A percentile compares a stretch with the other conserved stretches of the same genome.
These are phyloP conservation scores for Xerus inauris DNA, from an alignment of 2,113 vertebrate genomes.

Conservation along the genomic window DNA sequence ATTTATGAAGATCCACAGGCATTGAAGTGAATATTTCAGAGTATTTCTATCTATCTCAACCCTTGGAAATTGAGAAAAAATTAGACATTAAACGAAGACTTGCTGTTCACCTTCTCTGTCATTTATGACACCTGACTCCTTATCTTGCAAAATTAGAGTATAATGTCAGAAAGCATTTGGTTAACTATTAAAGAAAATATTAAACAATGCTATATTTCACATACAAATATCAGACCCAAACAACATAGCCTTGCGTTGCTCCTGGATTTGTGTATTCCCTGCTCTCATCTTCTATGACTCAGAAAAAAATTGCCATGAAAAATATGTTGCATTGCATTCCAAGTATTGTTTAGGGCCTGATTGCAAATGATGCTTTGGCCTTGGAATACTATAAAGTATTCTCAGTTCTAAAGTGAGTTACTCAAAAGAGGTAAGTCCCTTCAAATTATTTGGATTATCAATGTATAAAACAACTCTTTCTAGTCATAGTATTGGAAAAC, in stretches of 20 bases:
- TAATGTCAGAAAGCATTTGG: constrained; percentile 75
- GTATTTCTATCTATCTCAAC: constrained; percentile 40
- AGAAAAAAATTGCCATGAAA: not conserved
- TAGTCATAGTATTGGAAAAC: not conserved
- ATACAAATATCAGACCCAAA: constrained; percentile 63
- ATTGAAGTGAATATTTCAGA: constrained; percentile 65
- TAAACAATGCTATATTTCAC: constrained; percentile 61
- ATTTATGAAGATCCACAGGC: constrained; percentile 70
- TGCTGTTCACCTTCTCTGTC: constrained; percentile 58
- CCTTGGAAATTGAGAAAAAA: constrained; percentile 67
- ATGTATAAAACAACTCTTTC: constrained; percentile 28
- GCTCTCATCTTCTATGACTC: not conserved
- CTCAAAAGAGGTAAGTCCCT: constrained; percentile 34
- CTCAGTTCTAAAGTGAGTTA: constrained; percentile 35
- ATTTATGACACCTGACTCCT: constrained; percentile 69
- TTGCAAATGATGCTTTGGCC: not conserved
- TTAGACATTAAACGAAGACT: constrained; percentile 56
- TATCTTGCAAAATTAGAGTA: constrained; percentile 68
- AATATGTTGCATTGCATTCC: not conserved
- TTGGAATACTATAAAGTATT: not conserved
- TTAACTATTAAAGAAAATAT: constrained; percentile 70
- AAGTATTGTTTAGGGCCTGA: constrained; percentile 14
- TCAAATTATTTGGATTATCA: constrained; percentile 26
- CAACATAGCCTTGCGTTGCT: constrained; percentile 31
- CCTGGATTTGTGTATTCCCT: constrained; percentile 9